Evolutionary conservation across 1,140 invertebrate genomes (phyloP).

Genomic region (Bombus polaris): DNA sequence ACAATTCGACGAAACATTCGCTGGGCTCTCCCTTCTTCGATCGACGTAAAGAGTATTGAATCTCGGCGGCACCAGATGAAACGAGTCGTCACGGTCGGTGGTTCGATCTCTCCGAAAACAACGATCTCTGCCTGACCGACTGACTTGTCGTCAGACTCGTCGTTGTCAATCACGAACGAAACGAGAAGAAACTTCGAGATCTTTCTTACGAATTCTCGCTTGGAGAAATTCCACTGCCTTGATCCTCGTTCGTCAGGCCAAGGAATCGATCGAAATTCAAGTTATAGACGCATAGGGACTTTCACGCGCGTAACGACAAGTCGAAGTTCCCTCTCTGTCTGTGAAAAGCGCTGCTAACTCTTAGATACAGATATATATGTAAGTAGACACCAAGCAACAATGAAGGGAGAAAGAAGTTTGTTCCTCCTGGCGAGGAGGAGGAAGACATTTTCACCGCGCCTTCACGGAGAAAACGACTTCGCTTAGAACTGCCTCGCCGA

Average conservation of each 20-base stretch:
- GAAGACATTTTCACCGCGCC: slow-evolving; percentile 57
- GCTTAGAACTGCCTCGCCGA: slow-evolving; percentile 47
- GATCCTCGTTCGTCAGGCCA: not conserved
- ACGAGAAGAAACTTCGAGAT: not conserved
- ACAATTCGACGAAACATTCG: not conserved
- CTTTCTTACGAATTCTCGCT: not conserved
- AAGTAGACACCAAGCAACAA: not conserved
- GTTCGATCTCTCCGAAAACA: slow-evolving; percentile 23
- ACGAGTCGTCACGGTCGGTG: slow-evolving; percentile 15
- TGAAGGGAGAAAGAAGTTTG: slow-evolving; percentile 20
- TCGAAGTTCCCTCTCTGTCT: not conserved
- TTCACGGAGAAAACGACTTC: slow-evolving; percentile 61
- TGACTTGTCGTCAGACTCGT: not conserved
- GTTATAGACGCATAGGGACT: not conserved
- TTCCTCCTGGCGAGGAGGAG: not conserved
- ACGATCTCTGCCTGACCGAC: slow-evolving; percentile 49
- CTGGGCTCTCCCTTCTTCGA: not conserved
- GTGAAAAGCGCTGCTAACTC: not conserved
- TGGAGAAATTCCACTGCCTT: too few relatives aligned
- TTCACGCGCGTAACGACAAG: slow-evolving; percentile 22
- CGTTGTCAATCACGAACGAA: not conserved
- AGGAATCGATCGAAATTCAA: slow-evolving; percentile 24
- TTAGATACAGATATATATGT: not conserved
- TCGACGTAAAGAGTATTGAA: not conserved
- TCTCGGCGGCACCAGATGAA: not conserved